Evolutionary conservation across 2,113 vertebrate genomes (phyloP).

Genomic region (Gyps fulvus): DNA sequence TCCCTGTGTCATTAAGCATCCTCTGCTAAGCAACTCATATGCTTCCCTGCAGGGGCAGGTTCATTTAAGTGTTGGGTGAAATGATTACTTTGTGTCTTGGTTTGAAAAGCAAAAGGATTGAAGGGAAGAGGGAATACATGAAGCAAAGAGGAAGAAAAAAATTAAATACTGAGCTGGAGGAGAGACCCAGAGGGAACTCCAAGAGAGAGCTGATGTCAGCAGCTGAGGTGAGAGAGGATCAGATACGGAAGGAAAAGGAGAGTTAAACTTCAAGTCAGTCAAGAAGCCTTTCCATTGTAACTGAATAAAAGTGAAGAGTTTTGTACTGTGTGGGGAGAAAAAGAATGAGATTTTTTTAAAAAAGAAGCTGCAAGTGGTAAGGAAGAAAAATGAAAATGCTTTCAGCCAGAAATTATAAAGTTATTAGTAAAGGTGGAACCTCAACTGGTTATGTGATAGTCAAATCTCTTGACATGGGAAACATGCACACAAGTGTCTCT

Average conservation of each 20-base stretch:
- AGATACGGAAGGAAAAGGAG: background rate
- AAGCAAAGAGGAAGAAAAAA: background rate
- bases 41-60: background rate
- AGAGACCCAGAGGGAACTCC: background rate
- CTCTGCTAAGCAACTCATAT: background rate
- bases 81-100: background rate
- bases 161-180: background rate
- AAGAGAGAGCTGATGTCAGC: background rate
- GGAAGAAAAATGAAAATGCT: background rate
- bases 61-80: background rate
- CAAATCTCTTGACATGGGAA: background rate
- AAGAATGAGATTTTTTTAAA: background rate
- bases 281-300: background rate
- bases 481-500: background rate
- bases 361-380: background rate
- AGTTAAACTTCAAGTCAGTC: background rate
- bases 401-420: background rate
- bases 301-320: background rate
- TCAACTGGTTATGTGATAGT: background rate
- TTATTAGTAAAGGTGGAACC: background rate
- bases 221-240: background rate
- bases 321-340: background rate
- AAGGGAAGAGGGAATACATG: background rate
- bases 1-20: background rate
- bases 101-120: background rate